Base-by-base conservation (phyloP, 1,140 invertebrate genomes). In the Hyles euphorbiae region DNA sequence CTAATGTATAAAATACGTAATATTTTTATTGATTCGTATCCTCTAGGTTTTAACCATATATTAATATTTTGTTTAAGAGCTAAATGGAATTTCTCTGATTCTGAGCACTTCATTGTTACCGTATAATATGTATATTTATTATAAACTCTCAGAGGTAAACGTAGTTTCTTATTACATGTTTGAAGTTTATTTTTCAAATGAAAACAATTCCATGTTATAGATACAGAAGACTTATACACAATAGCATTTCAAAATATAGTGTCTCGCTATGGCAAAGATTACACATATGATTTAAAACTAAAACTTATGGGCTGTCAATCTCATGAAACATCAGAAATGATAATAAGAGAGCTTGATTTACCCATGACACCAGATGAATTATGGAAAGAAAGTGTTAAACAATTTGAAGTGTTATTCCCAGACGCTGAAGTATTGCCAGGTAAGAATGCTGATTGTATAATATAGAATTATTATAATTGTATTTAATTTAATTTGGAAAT, bases 211-310 rank as follows among this genome's bases (percentile, higher is more conserved):
- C 22, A 22, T 22, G 22, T 56, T 65, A 44, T 65, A 96, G 95
- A 97, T 90, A 95, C 96, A 50, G 96, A 97, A 87, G 69, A 76
- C 12, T 65, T 96, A 6, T 97, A 97, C 73, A 93, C 94, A 49
- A 72, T 92, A 70, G 93, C 92, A 36, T 93, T 92, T 67, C 92
- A 94, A 85, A 91, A 91, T 72, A 89, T 97, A 49, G 81, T 94
- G 61, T 89, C 89, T 40, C 80, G 87, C 33, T 96, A 93, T 89
- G 94, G 92, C 0, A 95, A 95, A 80, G 85, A 78, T 9, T 97
- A 93, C 65, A 95, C 93, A 1, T 96, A 93, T 92, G 93, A 95
- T 10, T 81, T 95, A 6, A 96, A 97, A 87, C 74, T 90, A 2
- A 88, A 90, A 65, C 81, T 92, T 11, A 97, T 97, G 96, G 96